Percentiles rank a stretch among this genome's conserved stretches.
These are phyloP conservation scores for Ophioderma brevispina DNA, from an alignment of 35 echinoderm and acorn worm genomes.

Conservation along the genomic window DNA sequence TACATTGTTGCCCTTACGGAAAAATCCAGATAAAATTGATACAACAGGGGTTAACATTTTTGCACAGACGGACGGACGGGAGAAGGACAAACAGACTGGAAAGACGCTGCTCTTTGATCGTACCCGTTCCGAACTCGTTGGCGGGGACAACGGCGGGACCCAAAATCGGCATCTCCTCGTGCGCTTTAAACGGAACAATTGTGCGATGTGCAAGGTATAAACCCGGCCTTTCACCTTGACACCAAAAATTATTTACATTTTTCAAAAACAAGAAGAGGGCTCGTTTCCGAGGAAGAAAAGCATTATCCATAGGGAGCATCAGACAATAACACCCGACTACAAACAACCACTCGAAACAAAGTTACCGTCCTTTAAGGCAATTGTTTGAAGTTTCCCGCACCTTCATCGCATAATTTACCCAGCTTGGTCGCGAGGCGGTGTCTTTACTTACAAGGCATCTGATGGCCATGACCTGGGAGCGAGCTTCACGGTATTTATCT, in stretches of 20 bases:
- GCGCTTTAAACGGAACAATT: no score
- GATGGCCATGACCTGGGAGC: background rate
- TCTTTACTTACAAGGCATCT: background rate
- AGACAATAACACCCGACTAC: background rate
- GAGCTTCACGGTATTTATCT: background rate
- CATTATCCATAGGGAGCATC: background rate
- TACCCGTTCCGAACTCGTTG: no score
- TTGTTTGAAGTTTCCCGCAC: background rate
- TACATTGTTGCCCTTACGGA: no score
- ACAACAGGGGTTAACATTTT: no score
- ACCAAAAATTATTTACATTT: background rate
- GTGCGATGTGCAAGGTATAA: no score
- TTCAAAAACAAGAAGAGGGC: background rate
- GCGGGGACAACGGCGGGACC: no score
- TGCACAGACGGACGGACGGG: no score
- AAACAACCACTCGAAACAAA: background rate
- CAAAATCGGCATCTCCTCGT: no score
- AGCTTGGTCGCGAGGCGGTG: background rate
- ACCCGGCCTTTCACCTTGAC: constrained; percentile 1
- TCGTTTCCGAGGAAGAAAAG: background rate
- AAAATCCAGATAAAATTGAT: no score
- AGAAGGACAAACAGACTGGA: no score
- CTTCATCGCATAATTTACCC: background rate
- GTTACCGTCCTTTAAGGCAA: background rate
- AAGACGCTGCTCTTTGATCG: no score